phyloP scores from a whole-genome alignment of 1,140 invertebrate species.

The Drosophila sucinea region DNA sequence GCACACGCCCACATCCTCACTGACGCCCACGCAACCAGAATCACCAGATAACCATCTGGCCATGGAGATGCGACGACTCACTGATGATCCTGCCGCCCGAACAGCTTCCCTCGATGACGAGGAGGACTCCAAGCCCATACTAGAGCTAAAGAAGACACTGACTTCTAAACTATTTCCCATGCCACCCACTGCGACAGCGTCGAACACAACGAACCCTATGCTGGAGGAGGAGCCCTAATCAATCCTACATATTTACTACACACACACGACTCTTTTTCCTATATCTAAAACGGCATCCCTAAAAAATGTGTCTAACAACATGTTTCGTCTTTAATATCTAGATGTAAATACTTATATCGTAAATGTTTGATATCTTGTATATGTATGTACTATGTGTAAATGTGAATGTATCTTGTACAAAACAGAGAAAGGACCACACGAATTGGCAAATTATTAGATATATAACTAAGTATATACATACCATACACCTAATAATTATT shows the following conservation, averaged over 20 bases:
- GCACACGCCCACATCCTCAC: conserved; percentile 64
- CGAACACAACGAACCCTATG: conserved; percentile 20
- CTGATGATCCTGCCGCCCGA: conserved; percentile 17
- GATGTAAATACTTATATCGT: conserved; percentile 56
- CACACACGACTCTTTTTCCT: conserved; percentile 46
- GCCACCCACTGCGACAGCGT: background rate
- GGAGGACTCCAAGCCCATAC: conserved; percentile 50
- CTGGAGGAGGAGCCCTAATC: conserved; percentile 50
- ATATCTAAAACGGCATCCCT: conserved; percentile 40
- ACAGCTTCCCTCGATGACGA: conserved; percentile 24
- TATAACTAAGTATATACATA: conserved; percentile 44
- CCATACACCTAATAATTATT: conserved; percentile 40
- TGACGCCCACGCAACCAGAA: conserved; percentile 62
- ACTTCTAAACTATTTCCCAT: conserved; percentile 58
- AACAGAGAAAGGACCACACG: conserved; percentile 10
- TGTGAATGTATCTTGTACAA: conserved; percentile 62
- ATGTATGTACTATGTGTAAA: conserved; percentile 59
- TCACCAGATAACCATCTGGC: conserved; percentile 43
- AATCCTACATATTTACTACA: background rate
- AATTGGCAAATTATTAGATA: conserved; percentile 60
- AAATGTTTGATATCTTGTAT: conserved; percentile 49
- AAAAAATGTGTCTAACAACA: conserved; percentile 17
- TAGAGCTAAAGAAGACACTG: conserved; percentile 58
- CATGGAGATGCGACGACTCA: conserved; percentile 43
- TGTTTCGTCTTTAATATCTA: conserved; percentile 35